Base-by-base conservation (phyloP, 1,140 invertebrate species). In the Drosophila nasuta region DNA sequence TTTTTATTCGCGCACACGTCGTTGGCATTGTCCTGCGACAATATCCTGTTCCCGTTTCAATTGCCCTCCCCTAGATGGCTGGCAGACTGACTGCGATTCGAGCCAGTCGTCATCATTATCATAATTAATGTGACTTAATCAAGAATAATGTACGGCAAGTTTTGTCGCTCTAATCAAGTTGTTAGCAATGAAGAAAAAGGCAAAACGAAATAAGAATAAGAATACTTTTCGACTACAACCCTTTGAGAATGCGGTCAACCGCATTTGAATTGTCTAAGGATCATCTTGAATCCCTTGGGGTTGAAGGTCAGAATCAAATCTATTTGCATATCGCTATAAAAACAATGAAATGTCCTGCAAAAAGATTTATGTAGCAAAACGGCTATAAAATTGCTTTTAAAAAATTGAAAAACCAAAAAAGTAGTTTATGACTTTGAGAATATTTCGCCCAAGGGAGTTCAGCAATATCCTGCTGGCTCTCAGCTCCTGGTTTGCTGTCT, bases 41-140 rank as follows among this genome's bases (percentile, higher is more conserved):
- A 49, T 83, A 81, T 88, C 70, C 72, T 91, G 90, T 85, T 91
- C 89, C 86, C 89, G 64, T 91, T 91, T 90, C 89, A 89, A 91
- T 91, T 91, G 89, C 89, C 65, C 59, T 78, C 64, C 63, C 51
- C 25, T 74, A 67, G 46, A 7, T 51, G 30, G 25, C 28, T n/a
- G 15, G 3, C 30, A 3, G 25, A 3, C 48, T 20, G 30, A 46
- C 15, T 60, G 65, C 71, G 65, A 91, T 85, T 85, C 88, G 88
- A 75, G 75, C 57, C 87, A 75, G 67, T 71, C 74, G 67, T 78
- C 89, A 91, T 91, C 89, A 91, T 91, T 91, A 89, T 89, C 89
- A 89, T 91, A 91, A 91, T 91, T 91, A 91, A 91, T 91, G 89
- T 89, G 89, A 82, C 89, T 87, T 91, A 91, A 91, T 89, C 86